These are phyloP conservation scores for Telenomus remus DNA, from an alignment of 1,140 invertebrate genomes.

Conservation along the genomic window DNA sequence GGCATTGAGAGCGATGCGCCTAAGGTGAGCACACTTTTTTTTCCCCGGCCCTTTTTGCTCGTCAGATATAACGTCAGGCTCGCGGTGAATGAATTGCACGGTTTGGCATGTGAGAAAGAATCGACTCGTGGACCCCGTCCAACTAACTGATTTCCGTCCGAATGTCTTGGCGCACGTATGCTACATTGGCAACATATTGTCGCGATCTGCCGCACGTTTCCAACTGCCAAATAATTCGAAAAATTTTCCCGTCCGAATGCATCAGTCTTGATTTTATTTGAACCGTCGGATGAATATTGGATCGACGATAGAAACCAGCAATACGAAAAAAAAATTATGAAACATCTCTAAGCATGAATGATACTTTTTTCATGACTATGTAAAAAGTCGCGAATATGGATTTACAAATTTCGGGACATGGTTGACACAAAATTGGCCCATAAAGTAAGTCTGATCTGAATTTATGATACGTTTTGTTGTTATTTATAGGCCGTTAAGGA, in stretches of 20 bases:
- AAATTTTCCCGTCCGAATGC: slow-evolving; percentile 36
- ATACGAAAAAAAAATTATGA: background rate
- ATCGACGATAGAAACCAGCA: slow-evolving; percentile 2
- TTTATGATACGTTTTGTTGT: slow-evolving; percentile 43
- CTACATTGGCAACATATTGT: slow-evolving; percentile 14
- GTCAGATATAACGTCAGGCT: slow-evolving; percentile 44
- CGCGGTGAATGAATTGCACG: slow-evolving; percentile 56
- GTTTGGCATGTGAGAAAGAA: slow-evolving; percentile 62
- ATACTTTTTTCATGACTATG: too few species aligned
- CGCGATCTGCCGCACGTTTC: slow-evolving; percentile 14
- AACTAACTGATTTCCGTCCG: slow-evolving; percentile 66
- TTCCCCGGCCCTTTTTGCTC: slow-evolving; percentile 27
- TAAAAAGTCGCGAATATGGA: too few species aligned
- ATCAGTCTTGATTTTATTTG: slow-evolving; percentile 21
- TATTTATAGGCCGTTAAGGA: slow-evolving; percentile 41
- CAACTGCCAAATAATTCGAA: slow-evolving; percentile 48
- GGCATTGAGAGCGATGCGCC: slow-evolving; percentile 52
- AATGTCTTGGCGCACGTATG: slow-evolving; percentile 50
- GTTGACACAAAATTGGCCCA: too few species aligned
- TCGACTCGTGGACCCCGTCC: slow-evolving; percentile 61
- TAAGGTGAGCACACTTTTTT: slow-evolving; percentile 45
- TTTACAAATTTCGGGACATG: too few species aligned
- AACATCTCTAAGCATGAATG: too few species aligned
- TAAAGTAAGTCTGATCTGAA: background rate
- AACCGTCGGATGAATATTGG: slow-evolving; percentile 5